phyloP scores from a whole-genome alignment of 2,113 vertebrate species.

The Aptenodytes patagonicus region DNA sequence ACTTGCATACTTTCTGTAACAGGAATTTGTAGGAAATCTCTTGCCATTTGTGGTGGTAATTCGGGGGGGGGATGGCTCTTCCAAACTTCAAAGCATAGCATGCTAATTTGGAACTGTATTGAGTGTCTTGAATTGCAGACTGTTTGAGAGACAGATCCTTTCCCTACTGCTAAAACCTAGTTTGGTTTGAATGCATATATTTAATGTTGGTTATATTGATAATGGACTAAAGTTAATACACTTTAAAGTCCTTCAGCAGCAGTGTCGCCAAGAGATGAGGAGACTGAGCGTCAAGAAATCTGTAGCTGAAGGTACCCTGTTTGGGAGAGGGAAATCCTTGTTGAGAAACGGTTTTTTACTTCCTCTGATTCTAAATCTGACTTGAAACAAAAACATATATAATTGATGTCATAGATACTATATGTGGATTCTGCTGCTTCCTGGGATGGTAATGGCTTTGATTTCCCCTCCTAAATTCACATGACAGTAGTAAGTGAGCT shows the following conservation, averaged over 20 bases:
- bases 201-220: neutral
- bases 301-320: neutral
- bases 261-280: neutral
- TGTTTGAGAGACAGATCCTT: neutral
- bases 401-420: fast-evolving
- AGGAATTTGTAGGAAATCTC: neutral
- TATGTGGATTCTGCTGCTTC: neutral
- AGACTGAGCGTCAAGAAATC: neutral
- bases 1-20: neutral
- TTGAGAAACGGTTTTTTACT: neutral
- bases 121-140: neutral
- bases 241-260: neutral
- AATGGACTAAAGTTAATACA: neutral
- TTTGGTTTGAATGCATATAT: neutral
- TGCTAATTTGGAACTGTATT: neutral
- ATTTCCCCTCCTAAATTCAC: neutral
- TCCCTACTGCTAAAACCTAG: neutral
- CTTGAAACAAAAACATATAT: neutral
- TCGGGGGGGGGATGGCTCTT: neutral
- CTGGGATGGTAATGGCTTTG: neutral
- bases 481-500: neutral
- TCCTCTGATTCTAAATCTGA: neutral
- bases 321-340: neutral
- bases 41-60: neutral
- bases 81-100: neutral